These are phyloP conservation scores for Harpagoxenus sublaevis DNA, from an alignment of 2,888 invertebrate genomes.

Conservation along the genomic window DNA sequence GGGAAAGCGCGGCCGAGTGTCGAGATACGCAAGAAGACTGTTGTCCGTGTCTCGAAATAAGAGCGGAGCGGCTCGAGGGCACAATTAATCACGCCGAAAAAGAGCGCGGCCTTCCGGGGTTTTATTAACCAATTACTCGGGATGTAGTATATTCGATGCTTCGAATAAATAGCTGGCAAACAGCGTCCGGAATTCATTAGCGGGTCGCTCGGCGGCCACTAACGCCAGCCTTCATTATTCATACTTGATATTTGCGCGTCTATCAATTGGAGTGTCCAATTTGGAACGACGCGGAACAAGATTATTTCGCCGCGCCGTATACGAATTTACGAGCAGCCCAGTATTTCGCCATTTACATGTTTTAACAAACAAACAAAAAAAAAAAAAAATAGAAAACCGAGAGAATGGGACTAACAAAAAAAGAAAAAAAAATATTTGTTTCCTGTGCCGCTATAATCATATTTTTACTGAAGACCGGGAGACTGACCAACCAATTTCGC, in stretches of 20 bases:
- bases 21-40: slow-evolving; percentile 53
- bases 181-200: slow-evolving; percentile 75
- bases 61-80: slow-evolving; percentile 71
- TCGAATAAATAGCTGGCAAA: slow-evolving; percentile 77
- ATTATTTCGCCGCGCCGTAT: slow-evolving; percentile 22
- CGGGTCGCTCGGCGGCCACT: slow-evolving; percentile 64
- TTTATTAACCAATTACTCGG: slow-evolving; percentile 80
- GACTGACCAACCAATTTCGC: neutral
- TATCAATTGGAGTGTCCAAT: slow-evolving; percentile 53
- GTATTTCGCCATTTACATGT: neutral
- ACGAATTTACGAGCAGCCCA: neutral
- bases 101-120: slow-evolving; percentile 78
- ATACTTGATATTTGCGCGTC: slow-evolving; percentile 49
- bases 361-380: too few relatives aligned
- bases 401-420: neutral
- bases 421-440: neutral
- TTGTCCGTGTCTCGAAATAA: slow-evolving; percentile 69
- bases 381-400: neutral
- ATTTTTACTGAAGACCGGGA: neutral
- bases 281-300: slow-evolving; percentile 45
- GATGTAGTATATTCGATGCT: slow-evolving; percentile 76
- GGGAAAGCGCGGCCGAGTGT: slow-evolving; percentile 42
- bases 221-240: slow-evolving; percentile 55
- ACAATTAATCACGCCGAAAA: slow-evolving; percentile 80
- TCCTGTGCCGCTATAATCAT: slow-evolving; percentile 14